Evolutionary conservation across 2,888 invertebrate species (phyloP).

Genomic region (Drosophila villosipedis): DNA sequence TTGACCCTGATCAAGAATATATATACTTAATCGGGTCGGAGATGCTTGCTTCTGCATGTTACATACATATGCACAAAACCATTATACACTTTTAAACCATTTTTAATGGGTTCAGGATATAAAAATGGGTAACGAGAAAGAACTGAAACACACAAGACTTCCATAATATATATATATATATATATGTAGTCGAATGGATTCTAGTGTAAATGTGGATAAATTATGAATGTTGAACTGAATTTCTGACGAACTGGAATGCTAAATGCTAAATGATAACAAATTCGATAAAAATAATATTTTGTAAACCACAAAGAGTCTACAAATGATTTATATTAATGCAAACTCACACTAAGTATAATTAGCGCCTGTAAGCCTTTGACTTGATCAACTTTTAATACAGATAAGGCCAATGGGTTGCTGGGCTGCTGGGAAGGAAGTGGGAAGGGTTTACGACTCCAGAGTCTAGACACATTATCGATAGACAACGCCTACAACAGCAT

Average conservation of each 20-base stretch:
- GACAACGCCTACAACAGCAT: not conserved
- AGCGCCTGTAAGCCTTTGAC: not conserved
- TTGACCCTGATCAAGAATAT: too few relatives aligned
- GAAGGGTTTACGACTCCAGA: not conserved
- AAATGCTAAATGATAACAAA: not conserved
- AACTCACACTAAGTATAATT: not conserved
- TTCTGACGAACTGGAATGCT: not conserved
- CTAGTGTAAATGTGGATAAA: not conserved
- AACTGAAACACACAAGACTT: not conserved
- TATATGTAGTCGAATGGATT: not conserved
- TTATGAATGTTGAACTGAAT: not conserved
- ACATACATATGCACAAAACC: too few relatives aligned
- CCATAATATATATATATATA: not conserved
- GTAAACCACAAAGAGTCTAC: not conserved
- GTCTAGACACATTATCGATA: constrained; percentile 4
- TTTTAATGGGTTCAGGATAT: too few relatives aligned
- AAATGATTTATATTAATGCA: not conserved
- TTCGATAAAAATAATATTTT: not conserved
- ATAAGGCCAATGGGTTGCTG: not conserved
- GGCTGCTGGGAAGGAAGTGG: not conserved
- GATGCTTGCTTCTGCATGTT: too few relatives aligned
- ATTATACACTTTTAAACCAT: too few relatives aligned
- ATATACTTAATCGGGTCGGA: too few relatives aligned
- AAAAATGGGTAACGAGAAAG: not conserved
- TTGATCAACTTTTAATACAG: not conserved